Percentiles rank a stretch among this genome's conserved stretches.
These are phyloP conservation scores for Anoncus sp. DNA, from an alignment of 2,888 invertebrate species.

Conservation along the genomic window DNA sequence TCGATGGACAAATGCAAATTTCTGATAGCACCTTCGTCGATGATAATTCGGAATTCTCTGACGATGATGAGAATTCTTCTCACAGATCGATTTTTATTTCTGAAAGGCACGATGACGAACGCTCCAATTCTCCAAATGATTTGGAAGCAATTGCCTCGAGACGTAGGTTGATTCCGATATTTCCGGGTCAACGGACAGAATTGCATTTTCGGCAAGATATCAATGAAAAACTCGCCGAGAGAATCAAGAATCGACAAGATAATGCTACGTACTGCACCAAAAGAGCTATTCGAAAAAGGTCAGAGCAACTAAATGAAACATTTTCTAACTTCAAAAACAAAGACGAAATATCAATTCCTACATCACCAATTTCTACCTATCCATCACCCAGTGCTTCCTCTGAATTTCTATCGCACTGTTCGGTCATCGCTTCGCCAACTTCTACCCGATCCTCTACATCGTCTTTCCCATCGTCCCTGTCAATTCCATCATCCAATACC, in stretches of 20 bases:
- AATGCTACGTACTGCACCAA: slow-evolving; percentile 41
- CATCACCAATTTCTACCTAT: slow-evolving; percentile 46
- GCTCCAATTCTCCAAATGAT: slow-evolving; percentile 13
- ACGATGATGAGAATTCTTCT: slow-evolving; percentile 22
- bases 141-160: not conserved
- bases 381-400: slow-evolving; percentile 47
- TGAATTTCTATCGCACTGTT: slow-evolving; percentile 30
- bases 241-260: slow-evolving; percentile 34
- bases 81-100: slow-evolving; percentile 3
- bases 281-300: slow-evolving; percentile 34
- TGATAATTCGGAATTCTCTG: slow-evolving; percentile 4
- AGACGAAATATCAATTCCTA: slow-evolving; percentile 32
- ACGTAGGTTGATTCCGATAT: slow-evolving; percentile 28
- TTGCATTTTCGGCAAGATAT: slow-evolving; percentile 25
- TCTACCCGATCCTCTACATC: slow-evolving; percentile 64
- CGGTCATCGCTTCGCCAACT: slow-evolving; percentile 51
- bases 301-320: slow-evolving; percentile 21
- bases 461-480: slow-evolving; percentile 54
- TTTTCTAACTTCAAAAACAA: slow-evolving; percentile 34
- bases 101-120: slow-evolving; percentile 16
- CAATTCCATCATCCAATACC: slow-evolving; percentile 36
- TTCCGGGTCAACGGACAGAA: slow-evolving; percentile 13
- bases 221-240: slow-evolving; percentile 28
- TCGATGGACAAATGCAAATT: slow-evolving; percentile 16
- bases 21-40: not conserved